Base-by-base conservation (phyloP, 2,888 invertebrate species). In the Himalopsyche kuldschensis region DNA sequence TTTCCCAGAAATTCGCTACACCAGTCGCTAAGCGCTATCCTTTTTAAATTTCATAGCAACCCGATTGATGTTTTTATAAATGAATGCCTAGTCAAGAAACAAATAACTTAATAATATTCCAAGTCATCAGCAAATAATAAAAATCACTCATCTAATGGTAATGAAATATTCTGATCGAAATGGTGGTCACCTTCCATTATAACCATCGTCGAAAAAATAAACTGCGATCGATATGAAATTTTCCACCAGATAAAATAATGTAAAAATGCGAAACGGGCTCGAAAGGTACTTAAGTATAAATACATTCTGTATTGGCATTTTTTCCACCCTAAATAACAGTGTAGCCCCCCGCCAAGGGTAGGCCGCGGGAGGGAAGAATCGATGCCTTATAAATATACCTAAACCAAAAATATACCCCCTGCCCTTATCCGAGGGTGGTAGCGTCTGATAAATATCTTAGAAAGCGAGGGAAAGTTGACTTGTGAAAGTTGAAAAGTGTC, bases 361-460 rank as follows among this genome's bases (percentile, higher is more conserved):
- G 78, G 76, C 24, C 24, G 30, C 47, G 80, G 82, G 77, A 80
- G 75, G 82, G 82, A 84, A 80, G 82, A 86, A 86, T 86, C 86
- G 84, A 86, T 86, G 84, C 83, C 86, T 84, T 86, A 86, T 86
- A 86, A 86, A 86, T 86, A 86, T 86, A 82, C 86, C 81, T 81
- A 82, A 78, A 78, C 82, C 82, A 76, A 41, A 79, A 75, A 47
- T 55, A 55, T 75, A 46, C 80, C 47, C 81, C 82, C 69, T 78
- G 46, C 69, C 63, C 77, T 78, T 63, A 47, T 46, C 75, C 10
- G 24, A 24, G 75, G 30, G 69, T 30, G 69, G 69, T 15, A 30
- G 69, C 15, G 69, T 69, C 69, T 69, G 69, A 69, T 69, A 80
- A 80, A 80, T 80, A 75, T 80, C 69, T 69, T 69, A 69, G 69